phyloP scores from a whole-genome alignment of 2,888 invertebrate genomes.

The Troides helena region DNA sequence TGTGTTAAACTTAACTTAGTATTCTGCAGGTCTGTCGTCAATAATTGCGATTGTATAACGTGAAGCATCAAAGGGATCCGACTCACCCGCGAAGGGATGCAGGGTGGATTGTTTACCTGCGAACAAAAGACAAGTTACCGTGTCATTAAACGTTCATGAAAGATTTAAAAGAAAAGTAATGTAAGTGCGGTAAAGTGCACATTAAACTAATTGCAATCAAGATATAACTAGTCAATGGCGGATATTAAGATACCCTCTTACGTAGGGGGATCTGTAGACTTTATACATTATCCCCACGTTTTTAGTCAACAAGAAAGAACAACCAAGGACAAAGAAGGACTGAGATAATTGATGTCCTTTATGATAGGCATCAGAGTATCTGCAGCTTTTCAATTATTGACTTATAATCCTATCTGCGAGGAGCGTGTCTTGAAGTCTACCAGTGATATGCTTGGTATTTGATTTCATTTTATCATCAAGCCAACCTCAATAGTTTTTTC shows the following conservation, averaged over 20 bases:
- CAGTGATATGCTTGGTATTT: no score
- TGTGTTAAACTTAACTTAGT: constrained; percentile 45
- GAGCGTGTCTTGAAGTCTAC: no score
- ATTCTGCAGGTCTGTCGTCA: constrained; percentile 35
- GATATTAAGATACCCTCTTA: background rate
- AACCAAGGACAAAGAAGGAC: no score
- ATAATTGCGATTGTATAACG: constrained; percentile 31
- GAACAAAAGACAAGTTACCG: constrained; percentile 38
- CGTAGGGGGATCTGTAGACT: background rate
- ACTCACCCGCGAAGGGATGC: constrained; percentile 44
- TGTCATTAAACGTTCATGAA: background rate
- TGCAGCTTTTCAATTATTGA: no score
- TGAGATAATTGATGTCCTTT: no score
- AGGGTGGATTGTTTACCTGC: constrained; percentile 53
- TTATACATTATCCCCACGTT: background rate
- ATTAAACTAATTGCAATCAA: background rate
- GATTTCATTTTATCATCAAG: no score
- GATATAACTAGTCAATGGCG: background rate
- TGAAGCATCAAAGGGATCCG: constrained; percentile 10
- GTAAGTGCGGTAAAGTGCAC: background rate
- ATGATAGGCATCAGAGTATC: no score
- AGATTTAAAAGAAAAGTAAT: background rate
- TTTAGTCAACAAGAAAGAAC: no score
- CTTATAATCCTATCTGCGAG: no score
- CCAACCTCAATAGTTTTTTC: no score